Evolutionary conservation across 2,888 invertebrate species (phyloP).

Genomic region (Ophion slaviceki): DNA sequence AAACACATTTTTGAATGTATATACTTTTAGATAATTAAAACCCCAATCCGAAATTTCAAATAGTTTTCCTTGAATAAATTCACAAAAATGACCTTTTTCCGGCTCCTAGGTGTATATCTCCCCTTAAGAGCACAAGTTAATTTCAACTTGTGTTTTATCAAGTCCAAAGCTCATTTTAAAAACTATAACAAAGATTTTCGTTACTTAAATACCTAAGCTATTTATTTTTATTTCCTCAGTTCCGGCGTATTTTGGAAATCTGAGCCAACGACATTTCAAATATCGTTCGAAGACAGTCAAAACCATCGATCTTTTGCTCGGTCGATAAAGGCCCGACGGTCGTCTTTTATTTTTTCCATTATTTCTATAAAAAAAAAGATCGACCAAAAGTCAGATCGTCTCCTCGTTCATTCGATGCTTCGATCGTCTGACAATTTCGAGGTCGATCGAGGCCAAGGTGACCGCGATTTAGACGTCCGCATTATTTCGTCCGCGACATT

Average conservation of each 20-base stretch:
- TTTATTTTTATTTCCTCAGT: no score
- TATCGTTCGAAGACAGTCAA: neutral
- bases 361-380: constrained; percentile 24
- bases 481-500: constrained; percentile 42
- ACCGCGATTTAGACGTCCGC: constrained; percentile 57
- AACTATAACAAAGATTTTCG: no score
- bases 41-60: no score
- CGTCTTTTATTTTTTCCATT: neutral
- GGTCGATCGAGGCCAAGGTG: constrained; percentile 65
- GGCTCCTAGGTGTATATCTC: no score
- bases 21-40: no score
- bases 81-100: no score
- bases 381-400: constrained; percentile 29
- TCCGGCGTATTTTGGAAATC: neutral
- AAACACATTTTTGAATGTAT: no score
- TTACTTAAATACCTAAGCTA: no score
- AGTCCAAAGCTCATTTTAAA: neutral
- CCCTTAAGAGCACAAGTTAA: neutral
- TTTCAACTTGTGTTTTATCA: neutral
- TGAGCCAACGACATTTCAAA: neutral
- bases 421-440: constrained; percentile 62
- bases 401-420: constrained; percentile 26
- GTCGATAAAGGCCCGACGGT: neutral
- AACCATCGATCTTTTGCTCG: neutral
- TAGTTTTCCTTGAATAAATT: no score